phyloP scores from a whole-genome alignment of 2,888 invertebrate genomes.

The Miltochrista miniata region DNA sequence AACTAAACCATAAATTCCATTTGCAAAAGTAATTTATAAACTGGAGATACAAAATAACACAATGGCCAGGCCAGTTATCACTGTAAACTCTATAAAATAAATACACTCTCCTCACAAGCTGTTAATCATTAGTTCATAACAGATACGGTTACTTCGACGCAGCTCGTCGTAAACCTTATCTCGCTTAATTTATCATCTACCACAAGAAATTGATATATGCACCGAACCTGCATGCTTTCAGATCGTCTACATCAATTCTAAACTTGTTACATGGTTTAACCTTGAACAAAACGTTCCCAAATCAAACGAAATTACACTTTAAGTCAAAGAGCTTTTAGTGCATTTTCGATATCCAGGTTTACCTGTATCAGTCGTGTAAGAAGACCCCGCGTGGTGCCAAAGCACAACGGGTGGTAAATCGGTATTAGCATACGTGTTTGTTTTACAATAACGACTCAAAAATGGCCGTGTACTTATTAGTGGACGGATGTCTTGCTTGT shows the following conservation, averaged over 20 bases:
- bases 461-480: constrained; percentile 44
- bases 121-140: constrained; percentile 26
- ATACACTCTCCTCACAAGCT: constrained; percentile 29
- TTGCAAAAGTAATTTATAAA: constrained; percentile 11
- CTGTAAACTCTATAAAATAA: constrained; percentile 26
- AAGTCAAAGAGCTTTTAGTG: constrained; percentile 15
- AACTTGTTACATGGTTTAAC: constrained; percentile 53
- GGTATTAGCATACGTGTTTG: constrained; percentile 75
- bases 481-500: constrained; percentile 31
- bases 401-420: constrained; percentile 66
- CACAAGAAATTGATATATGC: constrained; percentile 71
- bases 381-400: constrained; percentile 61
- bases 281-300: constrained; percentile 37
- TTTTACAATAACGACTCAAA: constrained; percentile 69
- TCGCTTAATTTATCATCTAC: constrained; percentile 67
- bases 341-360: constrained; percentile 14
- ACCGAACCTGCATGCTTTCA: constrained; percentile 43
- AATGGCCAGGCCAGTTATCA: constrained; percentile 35
- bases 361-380: constrained; percentile 25
- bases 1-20: neutral
- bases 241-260: constrained; percentile 46
- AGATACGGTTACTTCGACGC: constrained; percentile 46
- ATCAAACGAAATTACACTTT: constrained; percentile 36
- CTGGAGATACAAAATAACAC: constrained; percentile 22
- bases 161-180: constrained; percentile 57